These are phyloP conservation scores for Antheraea mylitta DNA, from an alignment of 1,140 invertebrate species.

Conservation along the genomic window DNA sequence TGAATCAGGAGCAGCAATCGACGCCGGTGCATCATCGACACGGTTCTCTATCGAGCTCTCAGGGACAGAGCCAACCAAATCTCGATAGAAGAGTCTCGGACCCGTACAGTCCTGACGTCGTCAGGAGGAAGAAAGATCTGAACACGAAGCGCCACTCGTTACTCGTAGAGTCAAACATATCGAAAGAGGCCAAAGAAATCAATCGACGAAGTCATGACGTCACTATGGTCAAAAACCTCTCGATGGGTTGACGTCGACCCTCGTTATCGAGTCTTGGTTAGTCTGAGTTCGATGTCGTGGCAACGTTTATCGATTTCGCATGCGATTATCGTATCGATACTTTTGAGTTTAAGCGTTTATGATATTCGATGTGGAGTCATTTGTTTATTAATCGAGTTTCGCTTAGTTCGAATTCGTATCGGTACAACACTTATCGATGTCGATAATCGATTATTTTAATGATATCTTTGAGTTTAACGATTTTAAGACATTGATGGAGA, in stretches of 20 bases:
- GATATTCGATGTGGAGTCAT: not conserved
- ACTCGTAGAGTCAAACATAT: conserved; percentile 60
- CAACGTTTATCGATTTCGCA: not conserved
- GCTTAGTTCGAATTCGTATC: too few relatives aligned
- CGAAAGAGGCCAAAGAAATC: conserved; percentile 57
- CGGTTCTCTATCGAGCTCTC: conserved; percentile 44
- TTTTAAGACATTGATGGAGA: not conserved
- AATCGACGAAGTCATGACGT: conserved; percentile 69
- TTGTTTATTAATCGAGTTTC: too few relatives aligned
- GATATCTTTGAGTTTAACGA: not conserved
- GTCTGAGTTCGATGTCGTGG: not conserved
- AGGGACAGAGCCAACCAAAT: conserved; percentile 41
- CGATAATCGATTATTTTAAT: too few relatives aligned
- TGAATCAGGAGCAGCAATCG: conserved; percentile 48
- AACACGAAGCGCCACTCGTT: conserved; percentile 68
- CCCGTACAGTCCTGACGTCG: conserved; percentile 61
- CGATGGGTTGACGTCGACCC: conserved; percentile 64
- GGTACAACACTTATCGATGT: too few relatives aligned
- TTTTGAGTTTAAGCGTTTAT: not conserved
- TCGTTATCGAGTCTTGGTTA: conserved; percentile 1
- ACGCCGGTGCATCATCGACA: conserved; percentile 47
- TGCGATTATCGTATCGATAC: not conserved
- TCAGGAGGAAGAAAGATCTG: conserved; percentile 59
- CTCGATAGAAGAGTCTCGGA: conserved; percentile 66
- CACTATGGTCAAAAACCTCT: conserved; percentile 64